Evolutionary conservation across 2,797 vertebrate species (phyloP).

Genomic region (Tarsius wallacei): DNA sequence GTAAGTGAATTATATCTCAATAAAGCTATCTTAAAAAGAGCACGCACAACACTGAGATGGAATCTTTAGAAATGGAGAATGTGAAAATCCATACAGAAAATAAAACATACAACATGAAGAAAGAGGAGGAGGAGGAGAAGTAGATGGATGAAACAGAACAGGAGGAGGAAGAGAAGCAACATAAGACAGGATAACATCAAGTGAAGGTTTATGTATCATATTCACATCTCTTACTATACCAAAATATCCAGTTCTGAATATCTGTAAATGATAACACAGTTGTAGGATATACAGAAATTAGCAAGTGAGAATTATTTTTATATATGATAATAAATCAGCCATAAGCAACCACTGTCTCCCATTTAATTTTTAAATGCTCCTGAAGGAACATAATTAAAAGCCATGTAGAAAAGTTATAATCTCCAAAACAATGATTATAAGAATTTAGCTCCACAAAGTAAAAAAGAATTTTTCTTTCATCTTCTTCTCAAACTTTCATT

Average conservation of each 20-base stretch:
- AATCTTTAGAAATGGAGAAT: not conserved
- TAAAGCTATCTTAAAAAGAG: not conserved
- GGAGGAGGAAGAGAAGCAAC: not conserved
- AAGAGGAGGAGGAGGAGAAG: not conserved
- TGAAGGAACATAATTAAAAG: slow-evolving; percentile 47
- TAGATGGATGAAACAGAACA: not conserved
- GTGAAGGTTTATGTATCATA: slow-evolving; percentile 1
- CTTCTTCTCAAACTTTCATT: not conserved
- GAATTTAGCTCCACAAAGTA: slow-evolving; percentile 8
- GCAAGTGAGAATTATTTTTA: not conserved
- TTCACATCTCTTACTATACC: not conserved
- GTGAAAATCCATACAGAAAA: not conserved
- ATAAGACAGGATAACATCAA: not conserved
- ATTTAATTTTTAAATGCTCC: slow-evolving; percentile 5
- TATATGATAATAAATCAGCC: not conserved
- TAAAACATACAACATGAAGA: not conserved
- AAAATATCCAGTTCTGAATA: not conserved
- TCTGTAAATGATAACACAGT: not conserved
- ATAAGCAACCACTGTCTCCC: not conserved
- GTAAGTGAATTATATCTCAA: not conserved
- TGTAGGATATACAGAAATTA: not conserved
- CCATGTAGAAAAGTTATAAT: slow-evolving; percentile 12
- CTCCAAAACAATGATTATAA: not conserved
- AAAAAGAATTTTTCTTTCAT: not conserved
- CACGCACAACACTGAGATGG: not conserved